These are phyloP conservation scores for Philaenus spumarius DNA, from an alignment of 1,140 invertebrate genomes.

Conservation along the genomic window DNA sequence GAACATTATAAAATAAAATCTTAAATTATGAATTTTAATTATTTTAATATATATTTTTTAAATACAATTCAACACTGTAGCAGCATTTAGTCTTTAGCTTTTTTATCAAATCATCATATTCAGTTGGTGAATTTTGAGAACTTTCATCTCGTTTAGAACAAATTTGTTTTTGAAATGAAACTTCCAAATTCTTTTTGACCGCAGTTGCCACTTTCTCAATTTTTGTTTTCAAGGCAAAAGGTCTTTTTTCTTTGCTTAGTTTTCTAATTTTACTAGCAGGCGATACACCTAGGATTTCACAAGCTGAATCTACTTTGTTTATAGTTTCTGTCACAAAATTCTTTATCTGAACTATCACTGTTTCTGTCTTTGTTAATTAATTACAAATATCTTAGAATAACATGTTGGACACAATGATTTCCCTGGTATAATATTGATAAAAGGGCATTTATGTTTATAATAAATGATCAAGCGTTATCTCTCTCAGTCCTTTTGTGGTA, in stretches of 20 bases:
- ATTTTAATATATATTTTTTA: too few species aligned
- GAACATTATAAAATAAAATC: too few species aligned
- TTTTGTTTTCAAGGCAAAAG: conserved; percentile 4
- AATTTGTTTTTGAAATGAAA: too few species aligned
- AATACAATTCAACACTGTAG: too few species aligned
- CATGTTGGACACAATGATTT: conserved; percentile 14
- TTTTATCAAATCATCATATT: too few species aligned
- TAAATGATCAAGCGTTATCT: conserved; percentile 8
- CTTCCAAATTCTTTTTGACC: conserved; percentile 6
- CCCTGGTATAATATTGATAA: conserved; percentile 13
- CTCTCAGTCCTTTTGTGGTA: conserved; percentile 3
- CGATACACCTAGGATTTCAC: conserved; percentile 6
- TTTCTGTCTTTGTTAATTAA: too few species aligned
- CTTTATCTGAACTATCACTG: conserved; percentile 1
- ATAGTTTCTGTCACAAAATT: conserved; percentile 12
- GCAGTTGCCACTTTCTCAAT: conserved; percentile 2
- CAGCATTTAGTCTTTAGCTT: too few species aligned
- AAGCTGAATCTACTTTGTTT: conserved; percentile 4
- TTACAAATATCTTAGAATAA: conserved; percentile 16
- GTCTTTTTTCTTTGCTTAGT: conserved; percentile 12
- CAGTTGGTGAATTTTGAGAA: too few species aligned
- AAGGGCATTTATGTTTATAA: background rate
- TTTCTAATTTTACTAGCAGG: conserved; percentile 7
- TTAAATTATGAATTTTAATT: too few species aligned
- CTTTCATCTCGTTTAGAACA: too few species aligned